Conservation (phyloP, 2,888 invertebrate genomes). For the Baronia brevicornis region DNA sequence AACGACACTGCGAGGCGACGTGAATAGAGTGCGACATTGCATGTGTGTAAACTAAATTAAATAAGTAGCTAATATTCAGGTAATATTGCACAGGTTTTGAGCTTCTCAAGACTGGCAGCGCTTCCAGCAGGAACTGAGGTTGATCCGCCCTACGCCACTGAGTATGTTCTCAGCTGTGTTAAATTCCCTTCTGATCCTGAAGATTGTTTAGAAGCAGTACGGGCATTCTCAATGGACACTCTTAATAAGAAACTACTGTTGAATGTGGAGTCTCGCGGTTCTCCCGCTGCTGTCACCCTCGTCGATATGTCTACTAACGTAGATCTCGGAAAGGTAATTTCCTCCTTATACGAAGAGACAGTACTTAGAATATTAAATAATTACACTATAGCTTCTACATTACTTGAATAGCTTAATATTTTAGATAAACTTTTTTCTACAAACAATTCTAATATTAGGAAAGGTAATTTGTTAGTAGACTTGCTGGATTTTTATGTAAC, state of each 20-base stretch:
- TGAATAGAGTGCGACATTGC: too few species aligned
- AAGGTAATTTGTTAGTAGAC: too few species aligned
- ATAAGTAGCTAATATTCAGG: neutral
- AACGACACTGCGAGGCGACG: too few species aligned
- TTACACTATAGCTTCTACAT: neutral
- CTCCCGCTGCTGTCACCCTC: conserved; percentile 74
- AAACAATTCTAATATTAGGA: too few species aligned
- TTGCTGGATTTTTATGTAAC: too few species aligned
- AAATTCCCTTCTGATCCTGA: conserved; percentile 92
- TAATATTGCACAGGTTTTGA: conserved; percentile 64
- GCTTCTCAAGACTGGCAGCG: conserved; percentile 83
- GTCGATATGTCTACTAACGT: conserved; percentile 63
- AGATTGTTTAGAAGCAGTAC: conserved; percentile 83
- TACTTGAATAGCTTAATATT: too few species aligned
- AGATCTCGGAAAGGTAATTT: conserved; percentile 71
- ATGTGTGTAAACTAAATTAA: neutral
- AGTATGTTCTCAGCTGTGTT: conserved; percentile 90
- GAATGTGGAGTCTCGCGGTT: conserved; percentile 86
- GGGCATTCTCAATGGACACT: conserved; percentile 77
- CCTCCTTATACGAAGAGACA: neutral
- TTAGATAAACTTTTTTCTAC: too few species aligned
- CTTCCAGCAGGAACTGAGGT: conserved; percentile 82
- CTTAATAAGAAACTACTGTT: conserved; percentile 85
- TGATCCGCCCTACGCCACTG: conserved; percentile 89
- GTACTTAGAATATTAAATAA: neutral